Evolutionary conservation across 2,797 vertebrate species (phyloP), one percentile per base, ranked within the genome.

Genomic region (Eptatretus atami): DNA sequence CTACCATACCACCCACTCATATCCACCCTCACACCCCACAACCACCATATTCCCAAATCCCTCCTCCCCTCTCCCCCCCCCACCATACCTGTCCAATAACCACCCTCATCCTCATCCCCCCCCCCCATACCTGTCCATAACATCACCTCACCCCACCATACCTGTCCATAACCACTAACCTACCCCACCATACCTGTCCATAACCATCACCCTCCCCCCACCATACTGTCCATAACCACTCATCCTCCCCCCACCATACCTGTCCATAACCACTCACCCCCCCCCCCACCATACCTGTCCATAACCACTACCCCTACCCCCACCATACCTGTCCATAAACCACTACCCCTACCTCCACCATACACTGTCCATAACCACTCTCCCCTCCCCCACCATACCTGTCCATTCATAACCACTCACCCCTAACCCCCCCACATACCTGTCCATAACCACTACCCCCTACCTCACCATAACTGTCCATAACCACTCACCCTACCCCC

Each of bases 241-340:
- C 12, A 25, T 31, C 63, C 57, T 54, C 54, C 57, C 66, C 65
- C 52, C 54, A 19, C 19, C 19, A 19, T 19, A 19, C 19, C 19
- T 19, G 19, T 19, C 19, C 2, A n/a, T n/a, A n/a, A n/a, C n/a
- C n/a, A n/a, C n/a, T n/a, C n/a, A n/a, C n/a, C n/a, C n/a, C n/a
- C n/a, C n/a, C n/a, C n/a, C n/a, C n/a, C n/a, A n/a, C n/a, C 44
- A 52, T n/a, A 10, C 52, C 53, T 54, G 64, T 63, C 12, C 31
- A 13, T 55, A 14, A 5, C 63, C 9, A n/a, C 24, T 15, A 6
- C 19, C 52, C 63, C 57, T 54, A 65, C 54, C 57, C 66, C 65
- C 52, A 19, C 19, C 19, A 19, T 19, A 19, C 19, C 19, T 19
- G 19, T 19, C 19, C 2, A n/a, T n/a, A n/a, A n/a, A n/a, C n/a